Evolutionary conservation across 2,113 vertebrate species (phyloP), one percentile per base, ranked within the genome.

Genomic region (Pygoscelis adeliae): DNA sequence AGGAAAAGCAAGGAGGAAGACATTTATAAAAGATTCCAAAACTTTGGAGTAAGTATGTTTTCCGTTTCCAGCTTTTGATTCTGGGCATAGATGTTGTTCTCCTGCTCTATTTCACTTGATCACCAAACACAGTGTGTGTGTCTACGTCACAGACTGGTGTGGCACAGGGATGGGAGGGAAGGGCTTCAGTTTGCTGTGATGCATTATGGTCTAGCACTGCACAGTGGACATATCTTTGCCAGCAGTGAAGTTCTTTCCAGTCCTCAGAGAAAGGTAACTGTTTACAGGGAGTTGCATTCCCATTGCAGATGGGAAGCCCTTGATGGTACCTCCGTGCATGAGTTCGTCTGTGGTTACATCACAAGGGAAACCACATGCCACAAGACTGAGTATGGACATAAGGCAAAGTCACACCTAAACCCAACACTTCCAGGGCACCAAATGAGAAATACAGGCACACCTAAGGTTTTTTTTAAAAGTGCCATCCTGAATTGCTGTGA

Each of bases 281-380:
- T 62, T 85, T 38, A 32, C 12, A 74, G 29, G 36, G 6, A 2
- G 2, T 25, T 85, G 22, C 17, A 56, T 47, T 55, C 14, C 11
- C 25, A 10, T 3, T 59, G 32, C 30, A 67, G 40, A 63, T 23
- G 15, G 27, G 47, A 77, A 87, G 26, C 6, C 14, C 7, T 32
- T 70, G n/a, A 23, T 1, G 1, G 9, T n/a, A 20, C 10, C 21
- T 71, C 29, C 0, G 0, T 44, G 19, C 13, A 6, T 23, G 30
- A 53, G 9, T 61, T 20, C 16, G 26, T 66, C 22, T 47, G 20
- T 44, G 5, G 23, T 62, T 66, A 38, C 20, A 40, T 13, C 17
- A 36, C 3, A 6, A 80, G 10, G 32, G 11, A 69, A 81, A 63
- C 29, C 0, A 1, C 16, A 23, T n/a, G 19, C 3, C 47, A 30